phyloP scores from a whole-genome alignment of 2,888 invertebrate species.

The Diploptera punctata region DNA sequence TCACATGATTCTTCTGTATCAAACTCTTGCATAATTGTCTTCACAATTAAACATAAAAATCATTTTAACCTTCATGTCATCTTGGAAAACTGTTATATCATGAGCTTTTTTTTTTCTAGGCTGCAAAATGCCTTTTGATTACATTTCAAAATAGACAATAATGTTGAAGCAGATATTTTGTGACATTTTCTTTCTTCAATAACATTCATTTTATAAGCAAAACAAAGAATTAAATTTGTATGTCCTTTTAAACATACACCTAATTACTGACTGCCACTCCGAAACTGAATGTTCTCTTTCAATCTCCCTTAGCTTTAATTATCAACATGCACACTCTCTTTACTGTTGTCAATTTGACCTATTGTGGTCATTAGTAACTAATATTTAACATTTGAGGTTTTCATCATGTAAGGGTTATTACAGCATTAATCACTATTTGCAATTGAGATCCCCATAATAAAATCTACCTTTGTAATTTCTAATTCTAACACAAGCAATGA shows the following conservation, averaged over 20 bases:
- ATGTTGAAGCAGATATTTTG: too few relatives aligned
- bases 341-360: background rate
- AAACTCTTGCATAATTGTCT: too few relatives aligned
- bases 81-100: too few relatives aligned
- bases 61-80: too few relatives aligned
- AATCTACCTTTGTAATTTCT: too few relatives aligned
- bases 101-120: too few relatives aligned
- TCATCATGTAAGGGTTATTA: slow-evolving; percentile 1
- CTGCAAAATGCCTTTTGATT: too few relatives aligned
- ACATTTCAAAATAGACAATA: too few relatives aligned
- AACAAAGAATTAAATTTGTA: background rate
- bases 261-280: background rate
- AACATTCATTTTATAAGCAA: background rate
- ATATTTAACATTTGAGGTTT: background rate
- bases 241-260: background rate
- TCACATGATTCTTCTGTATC: too few relatives aligned
- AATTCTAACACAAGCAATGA: too few relatives aligned
- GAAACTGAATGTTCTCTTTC: background rate
- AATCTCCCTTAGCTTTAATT: background rate
- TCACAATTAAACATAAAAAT: too few relatives aligned
- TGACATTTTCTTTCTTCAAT: background rate
- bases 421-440: background rate
- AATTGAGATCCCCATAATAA: background rate
- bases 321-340: background rate
- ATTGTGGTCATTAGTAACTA: background rate